phyloP scores from a whole-genome alignment of 1,140 invertebrate genomes.

The Tachypleus tridentatus region DNA sequence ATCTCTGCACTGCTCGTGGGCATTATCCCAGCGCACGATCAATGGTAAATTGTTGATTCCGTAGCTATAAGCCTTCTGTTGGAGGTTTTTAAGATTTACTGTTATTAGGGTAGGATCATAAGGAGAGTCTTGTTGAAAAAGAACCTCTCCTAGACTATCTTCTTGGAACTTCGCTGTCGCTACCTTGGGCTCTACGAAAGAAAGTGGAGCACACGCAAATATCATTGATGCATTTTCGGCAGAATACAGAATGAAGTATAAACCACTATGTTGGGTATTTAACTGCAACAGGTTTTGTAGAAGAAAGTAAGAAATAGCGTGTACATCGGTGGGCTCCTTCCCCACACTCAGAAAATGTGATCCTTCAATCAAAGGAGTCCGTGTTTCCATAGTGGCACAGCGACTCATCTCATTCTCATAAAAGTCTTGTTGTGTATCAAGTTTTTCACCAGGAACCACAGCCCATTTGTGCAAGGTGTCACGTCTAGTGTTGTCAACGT shows the following conservation, averaged over 20 bases:
- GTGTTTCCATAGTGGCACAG: neutral
- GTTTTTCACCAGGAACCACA: neutral
- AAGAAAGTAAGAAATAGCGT: slow-evolving; percentile 6
- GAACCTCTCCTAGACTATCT: slow-evolving; percentile 64
- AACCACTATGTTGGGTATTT: slow-evolving; percentile 31
- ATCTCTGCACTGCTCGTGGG: slow-evolving; percentile 27
- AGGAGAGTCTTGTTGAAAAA: slow-evolving; percentile 61
- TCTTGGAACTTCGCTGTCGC: slow-evolving; percentile 51
- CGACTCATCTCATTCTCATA: neutral
- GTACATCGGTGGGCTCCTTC: slow-evolving; percentile 3
- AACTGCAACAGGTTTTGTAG: neutral
- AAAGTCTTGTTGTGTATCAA: neutral
- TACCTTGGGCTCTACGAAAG: slow-evolving; percentile 27
- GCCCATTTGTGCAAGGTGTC: neutral
- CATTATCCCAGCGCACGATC: slow-evolving; percentile 26
- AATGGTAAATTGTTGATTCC: slow-evolving; percentile 41
- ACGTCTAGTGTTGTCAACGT: neutral
- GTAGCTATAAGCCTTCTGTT: slow-evolving; percentile 34
- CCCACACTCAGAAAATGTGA: neutral
- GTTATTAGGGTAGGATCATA: slow-evolving; percentile 69
- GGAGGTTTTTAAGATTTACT: slow-evolving; percentile 49
- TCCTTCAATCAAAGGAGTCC: neutral
- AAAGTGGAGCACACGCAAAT: slow-evolving; percentile 68
- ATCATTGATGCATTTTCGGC: slow-evolving; percentile 59
- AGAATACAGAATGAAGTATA: slow-evolving; percentile 77